Evolutionary conservation across 2,797 vertebrate genomes (phyloP).

Genomic region (Threskiornis aethiopicus): DNA sequence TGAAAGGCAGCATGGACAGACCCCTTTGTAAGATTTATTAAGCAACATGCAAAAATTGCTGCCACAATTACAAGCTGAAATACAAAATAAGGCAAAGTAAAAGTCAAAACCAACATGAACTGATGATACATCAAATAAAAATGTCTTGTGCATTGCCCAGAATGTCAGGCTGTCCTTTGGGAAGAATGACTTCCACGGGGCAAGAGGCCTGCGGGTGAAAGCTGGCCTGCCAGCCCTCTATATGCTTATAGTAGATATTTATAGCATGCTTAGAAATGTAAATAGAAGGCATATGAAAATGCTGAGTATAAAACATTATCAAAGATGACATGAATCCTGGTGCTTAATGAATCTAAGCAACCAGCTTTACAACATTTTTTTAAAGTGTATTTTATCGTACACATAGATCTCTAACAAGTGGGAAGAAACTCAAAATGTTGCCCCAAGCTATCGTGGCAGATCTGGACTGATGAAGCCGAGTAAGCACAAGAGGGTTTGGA

Average conservation of each 20-base stretch:
- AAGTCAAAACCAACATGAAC: neutral
- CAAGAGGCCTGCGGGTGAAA: neutral
- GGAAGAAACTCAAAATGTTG: slow-evolving; percentile 1
- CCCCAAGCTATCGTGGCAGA: neutral
- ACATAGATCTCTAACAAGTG: neutral
- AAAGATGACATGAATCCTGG: slow-evolving; percentile 6
- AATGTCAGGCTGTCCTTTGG: slow-evolving; percentile 29
- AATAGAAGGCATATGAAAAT: slow-evolving; percentile 42
- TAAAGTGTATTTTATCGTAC: neutral
- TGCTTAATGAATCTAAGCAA: slow-evolving; percentile 33
- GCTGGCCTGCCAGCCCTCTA: slow-evolving; percentile 9
- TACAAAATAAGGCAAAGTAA: neutral
- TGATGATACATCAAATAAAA: slow-evolving; percentile 2
- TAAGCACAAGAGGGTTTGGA: neutral
- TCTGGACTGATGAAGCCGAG: neutral
- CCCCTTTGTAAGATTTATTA: neutral
- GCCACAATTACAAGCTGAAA: neutral
- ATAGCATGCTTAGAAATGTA: slow-evolving; percentile 52
- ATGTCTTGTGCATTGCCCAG: neutral
- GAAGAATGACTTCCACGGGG: neutral
- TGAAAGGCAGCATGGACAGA: neutral
- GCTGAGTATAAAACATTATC: slow-evolving; percentile 45
- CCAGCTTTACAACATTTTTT: neutral
- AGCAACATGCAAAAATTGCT: neutral
- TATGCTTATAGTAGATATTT: slow-evolving; percentile 16